Evolutionary conservation across 2,113 vertebrate genomes (phyloP).

Genomic region (Anhinga anhinga): DNA sequence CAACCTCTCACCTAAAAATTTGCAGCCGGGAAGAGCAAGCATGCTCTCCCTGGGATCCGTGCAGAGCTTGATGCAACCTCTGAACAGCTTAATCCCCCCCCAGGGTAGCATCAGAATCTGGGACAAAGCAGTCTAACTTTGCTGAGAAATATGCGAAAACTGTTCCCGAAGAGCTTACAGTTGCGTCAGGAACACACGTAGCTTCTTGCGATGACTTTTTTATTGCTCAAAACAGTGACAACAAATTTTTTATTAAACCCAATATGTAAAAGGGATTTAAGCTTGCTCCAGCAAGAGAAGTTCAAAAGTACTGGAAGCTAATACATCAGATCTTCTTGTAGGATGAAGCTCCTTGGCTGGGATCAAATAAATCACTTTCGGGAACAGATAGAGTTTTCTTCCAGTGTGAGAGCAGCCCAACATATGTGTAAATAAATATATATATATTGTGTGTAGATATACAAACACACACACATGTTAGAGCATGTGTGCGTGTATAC

Average conservation of each 20-base stretch:
- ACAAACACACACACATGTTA: not conserved
- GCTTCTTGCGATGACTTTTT: not conserved
- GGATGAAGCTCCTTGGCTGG: not conserved
- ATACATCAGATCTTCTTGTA: not conserved
- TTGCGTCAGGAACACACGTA: not conserved
- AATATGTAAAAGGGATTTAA: not conserved
- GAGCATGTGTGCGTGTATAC: not conserved
- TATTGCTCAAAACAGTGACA: not conserved
- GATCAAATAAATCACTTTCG: not conserved
- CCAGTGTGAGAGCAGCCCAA: not conserved
- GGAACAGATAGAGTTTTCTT: not conserved
- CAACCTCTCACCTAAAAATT: not conserved
- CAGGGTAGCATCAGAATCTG: not conserved
- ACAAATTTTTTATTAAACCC: not conserved
- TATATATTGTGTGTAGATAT: not conserved
- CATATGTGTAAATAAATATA: not conserved
- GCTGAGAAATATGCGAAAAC: slow-evolving; percentile 14
- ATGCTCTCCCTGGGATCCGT: not conserved
- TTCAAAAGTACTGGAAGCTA: not conserved
- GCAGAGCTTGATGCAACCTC: not conserved
- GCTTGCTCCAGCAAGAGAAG: not conserved
- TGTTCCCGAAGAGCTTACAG: not conserved
- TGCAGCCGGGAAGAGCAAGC: not conserved
- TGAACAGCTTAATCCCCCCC: not conserved
- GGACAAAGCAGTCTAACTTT: not conserved